phyloP scores from a whole-genome alignment of 2,113 vertebrate genomes.

The Vombatus ursinus region DNA sequence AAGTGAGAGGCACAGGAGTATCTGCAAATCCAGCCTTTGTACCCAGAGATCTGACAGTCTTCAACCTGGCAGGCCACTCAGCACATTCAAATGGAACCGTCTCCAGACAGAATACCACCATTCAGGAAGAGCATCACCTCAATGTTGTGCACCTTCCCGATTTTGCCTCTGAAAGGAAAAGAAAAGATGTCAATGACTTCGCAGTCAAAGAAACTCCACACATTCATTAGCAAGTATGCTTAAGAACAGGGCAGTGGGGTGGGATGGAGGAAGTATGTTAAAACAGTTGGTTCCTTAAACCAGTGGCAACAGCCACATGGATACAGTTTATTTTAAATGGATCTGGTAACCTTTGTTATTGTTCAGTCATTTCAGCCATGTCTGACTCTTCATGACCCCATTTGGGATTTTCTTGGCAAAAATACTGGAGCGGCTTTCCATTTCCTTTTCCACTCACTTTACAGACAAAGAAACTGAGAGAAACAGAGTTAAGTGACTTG shows the following conservation, averaged over 20 bases:
- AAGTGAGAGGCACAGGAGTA: constrained; percentile 82
- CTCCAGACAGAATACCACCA: constrained; percentile 61
- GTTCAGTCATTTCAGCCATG: not conserved
- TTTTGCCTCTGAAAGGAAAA: constrained; percentile 75
- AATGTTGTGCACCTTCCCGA: constrained; percentile 76
- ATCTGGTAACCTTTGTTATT: not conserved
- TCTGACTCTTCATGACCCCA: not conserved
- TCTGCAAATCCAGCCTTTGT: constrained; percentile 72
- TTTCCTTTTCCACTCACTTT: not conserved
- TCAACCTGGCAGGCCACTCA: constrained; percentile 24
- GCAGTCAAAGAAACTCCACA: not conserved
- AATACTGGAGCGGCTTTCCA: not conserved
- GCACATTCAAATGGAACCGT: constrained; percentile 72
- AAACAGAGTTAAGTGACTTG: no score
- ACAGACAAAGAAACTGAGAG: no score
- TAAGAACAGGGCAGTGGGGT: not conserved
- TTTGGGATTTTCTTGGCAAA: not conserved
- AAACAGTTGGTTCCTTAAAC: not conserved
- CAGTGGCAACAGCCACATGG: not conserved
- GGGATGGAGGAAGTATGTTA: not conserved
- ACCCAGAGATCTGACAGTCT: not conserved
- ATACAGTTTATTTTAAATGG: not conserved
- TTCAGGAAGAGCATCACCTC: constrained; percentile 76
- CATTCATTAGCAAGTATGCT: not conserved
- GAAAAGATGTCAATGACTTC: not conserved